Conservation (phyloP, 2,888 invertebrate genomes). For the Adela reaumurella region DNA sequence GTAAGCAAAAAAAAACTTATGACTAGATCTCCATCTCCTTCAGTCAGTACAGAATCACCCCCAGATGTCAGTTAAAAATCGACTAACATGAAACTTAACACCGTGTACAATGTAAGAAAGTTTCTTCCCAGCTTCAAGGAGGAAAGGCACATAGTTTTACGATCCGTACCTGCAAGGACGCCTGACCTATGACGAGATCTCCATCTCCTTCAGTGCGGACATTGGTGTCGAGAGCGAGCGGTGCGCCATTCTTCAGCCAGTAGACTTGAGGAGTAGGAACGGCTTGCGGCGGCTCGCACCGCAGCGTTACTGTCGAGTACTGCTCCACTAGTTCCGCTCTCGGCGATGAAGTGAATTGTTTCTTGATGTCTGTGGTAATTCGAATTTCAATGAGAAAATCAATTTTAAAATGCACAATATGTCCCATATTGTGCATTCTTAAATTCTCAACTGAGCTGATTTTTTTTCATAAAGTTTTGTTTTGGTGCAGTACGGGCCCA, state of each 20-base stretch:
- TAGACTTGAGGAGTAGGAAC: slow-evolving; percentile 82
- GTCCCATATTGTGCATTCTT: too few species aligned
- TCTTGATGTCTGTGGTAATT: slow-evolving; percentile 83
- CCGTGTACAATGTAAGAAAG: too few species aligned
- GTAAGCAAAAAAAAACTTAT: too few species aligned
- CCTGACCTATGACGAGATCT: slow-evolving; percentile 80
- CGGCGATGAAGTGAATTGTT: slow-evolving; percentile 86
- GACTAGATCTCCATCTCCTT: slow-evolving; percentile 78
- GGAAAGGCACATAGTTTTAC: background rate
- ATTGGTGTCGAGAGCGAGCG: slow-evolving; percentile 61
- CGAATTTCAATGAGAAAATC: too few species aligned
- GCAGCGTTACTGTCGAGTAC: slow-evolving; percentile 78
- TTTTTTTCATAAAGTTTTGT: too few species aligned
- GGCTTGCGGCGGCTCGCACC: slow-evolving; percentile 85
- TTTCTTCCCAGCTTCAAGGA: too few species aligned
- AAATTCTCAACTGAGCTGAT: too few species aligned
- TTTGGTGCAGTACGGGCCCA: too few species aligned
- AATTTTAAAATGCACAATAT: too few species aligned
- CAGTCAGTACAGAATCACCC: slow-evolving; percentile 71
- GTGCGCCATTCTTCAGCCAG: slow-evolving; percentile 79
- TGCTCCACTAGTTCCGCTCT: slow-evolving; percentile 78
- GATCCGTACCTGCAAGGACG: slow-evolving; percentile 59
- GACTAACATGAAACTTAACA: slow-evolving; percentile 7
- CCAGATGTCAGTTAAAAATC: too few species aligned
- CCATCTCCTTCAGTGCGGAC: slow-evolving; percentile 80